phyloP scores from a whole-genome alignment of 1,140 invertebrate species.

The Drosophila bocqueti region DNA sequence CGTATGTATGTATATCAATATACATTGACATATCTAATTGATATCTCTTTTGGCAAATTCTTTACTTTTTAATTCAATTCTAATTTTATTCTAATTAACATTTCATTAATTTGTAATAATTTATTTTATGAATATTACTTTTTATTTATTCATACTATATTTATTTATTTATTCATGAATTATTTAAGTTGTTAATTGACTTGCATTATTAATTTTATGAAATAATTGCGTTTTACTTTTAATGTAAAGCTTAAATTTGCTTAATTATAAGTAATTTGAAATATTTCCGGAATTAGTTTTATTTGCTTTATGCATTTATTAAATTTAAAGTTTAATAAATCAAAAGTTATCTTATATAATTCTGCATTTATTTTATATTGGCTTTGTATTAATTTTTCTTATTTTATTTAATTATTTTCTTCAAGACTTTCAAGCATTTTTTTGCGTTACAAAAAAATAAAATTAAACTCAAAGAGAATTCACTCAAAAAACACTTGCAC shows the following conservation, averaged over 20 bases:
- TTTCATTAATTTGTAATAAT: background rate
- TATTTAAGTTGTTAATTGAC: background rate
- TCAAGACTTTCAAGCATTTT: background rate
- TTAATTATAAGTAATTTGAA: background rate
- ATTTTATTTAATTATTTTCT: background rate
- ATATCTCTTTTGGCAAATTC: background rate
- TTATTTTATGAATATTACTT: background rate
- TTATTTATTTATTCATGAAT: background rate
- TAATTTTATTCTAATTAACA: background rate
- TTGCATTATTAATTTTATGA: background rate
- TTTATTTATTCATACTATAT: background rate
- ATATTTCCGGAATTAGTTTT: background rate
- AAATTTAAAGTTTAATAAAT: background rate
- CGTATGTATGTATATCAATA: background rate
- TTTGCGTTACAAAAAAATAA: background rate
- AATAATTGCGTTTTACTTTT: background rate
- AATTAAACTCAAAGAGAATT: background rate
- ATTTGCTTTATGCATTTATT: background rate
- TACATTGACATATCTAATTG: background rate
- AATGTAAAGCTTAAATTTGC: background rate
- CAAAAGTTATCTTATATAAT: too few species aligned
- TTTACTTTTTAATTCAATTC: background rate
- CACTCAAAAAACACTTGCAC: constrained; percentile 9
- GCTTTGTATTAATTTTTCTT: background rate
- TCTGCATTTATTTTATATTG: background rate